These are phyloP conservation scores for Pterocles orientalis DNA, from an alignment of 2,113 vertebrate species.

Conservation along the genomic window DNA sequence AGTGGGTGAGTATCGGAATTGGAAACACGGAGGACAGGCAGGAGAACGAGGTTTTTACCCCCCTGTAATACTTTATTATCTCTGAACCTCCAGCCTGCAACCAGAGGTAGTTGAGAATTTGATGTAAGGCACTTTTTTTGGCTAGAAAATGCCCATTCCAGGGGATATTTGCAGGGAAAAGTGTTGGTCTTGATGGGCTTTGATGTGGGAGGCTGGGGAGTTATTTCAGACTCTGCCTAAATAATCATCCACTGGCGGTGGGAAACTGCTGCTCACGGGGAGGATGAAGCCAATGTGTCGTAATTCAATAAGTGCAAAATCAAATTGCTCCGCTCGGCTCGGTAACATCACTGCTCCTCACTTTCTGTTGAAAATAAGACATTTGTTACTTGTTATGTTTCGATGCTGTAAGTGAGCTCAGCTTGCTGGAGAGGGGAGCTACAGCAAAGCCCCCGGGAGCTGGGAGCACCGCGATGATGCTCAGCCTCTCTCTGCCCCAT, in stretches of 20 bases:
- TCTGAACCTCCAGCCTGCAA: background rate
- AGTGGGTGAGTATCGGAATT: background rate
- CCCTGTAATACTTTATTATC: background rate
- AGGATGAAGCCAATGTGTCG: background rate
- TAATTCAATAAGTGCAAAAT: background rate
- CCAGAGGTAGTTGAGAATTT: background rate
- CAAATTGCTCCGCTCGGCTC: background rate
- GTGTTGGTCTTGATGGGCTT: background rate
- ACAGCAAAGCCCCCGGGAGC: background rate
- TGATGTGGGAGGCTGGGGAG: background rate
- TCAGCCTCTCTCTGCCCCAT: too few species aligned
- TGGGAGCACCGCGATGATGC: too few species aligned
- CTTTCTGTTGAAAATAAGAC: background rate
- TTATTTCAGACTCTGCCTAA: background rate
- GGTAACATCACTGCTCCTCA: background rate
- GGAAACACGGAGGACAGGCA: background rate
- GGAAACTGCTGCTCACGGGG: background rate
- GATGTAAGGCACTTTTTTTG: background rate
- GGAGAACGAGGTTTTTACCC: background rate
- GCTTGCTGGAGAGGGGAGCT: background rate
- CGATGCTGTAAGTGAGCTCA: background rate
- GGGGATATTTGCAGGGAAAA: background rate
- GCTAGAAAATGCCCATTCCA: background rate
- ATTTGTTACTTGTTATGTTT: background rate
- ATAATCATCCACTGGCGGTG: accelerated